Evolutionary conservation across 2,113 vertebrate species (phyloP), one percentile per base, ranked within the genome.

Genomic region (Dipodomys merriami): DNA sequence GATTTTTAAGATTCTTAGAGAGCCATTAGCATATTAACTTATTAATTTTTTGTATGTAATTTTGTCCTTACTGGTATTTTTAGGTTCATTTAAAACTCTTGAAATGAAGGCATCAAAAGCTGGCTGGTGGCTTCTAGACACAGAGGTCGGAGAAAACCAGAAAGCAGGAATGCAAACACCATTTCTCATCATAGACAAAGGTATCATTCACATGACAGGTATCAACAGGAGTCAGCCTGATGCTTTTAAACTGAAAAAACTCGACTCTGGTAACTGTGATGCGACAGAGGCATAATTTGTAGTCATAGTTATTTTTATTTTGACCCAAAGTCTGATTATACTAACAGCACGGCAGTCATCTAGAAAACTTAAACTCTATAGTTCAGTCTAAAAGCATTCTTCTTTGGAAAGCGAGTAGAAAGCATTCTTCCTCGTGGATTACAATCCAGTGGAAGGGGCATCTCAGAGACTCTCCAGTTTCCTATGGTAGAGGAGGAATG

Each of bases 81-180:
- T 96, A 99, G 99, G 99, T 69, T 97, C 98, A 60, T 99, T 99
- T 98, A 98, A 98, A 77, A 99, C 99, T 92, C 95, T 99, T 95
- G 99, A 99, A 98, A 99, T 99, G 99, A 98, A 96, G 83, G 98
- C 99, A 49, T 98, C 98, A 76, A 99, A 98, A 97, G 97, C 99
- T 71, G 99, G 99, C 20, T 98, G 99, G 94, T 99, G 99, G 99
- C 99, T 99, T 94, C 97, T 99, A 89, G 98, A 99, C 94, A 99
- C 99, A 19, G 99, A 99, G 96, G 97, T 99, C 30, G 99, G 99
- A 65, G 97, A 98, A 73, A 98, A 98, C 95, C 99, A 99, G 82
- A 97, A 98, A 97, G 98, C 96, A 86, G 99, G 99, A 94, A 99
- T 99, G 99, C 99, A 99, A 95, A 97, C 99, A 0, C 97, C 98